Conservation (phyloP, 2,797 vertebrate genomes). For the Mastacembelus armatus region DNA sequence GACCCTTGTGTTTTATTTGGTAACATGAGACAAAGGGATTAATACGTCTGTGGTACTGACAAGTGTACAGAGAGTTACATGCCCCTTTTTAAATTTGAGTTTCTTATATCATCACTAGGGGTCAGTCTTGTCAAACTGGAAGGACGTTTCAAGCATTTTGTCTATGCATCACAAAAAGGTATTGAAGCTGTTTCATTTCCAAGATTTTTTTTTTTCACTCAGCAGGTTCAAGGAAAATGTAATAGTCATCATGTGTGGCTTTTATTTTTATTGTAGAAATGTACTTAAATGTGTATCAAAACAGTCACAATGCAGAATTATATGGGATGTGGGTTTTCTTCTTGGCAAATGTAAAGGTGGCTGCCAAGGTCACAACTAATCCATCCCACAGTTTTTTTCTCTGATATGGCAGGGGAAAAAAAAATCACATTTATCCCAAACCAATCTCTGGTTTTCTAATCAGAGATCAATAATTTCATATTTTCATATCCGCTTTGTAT, state of each 20-base stretch:
- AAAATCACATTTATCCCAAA: not conserved
- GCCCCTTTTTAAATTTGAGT: constrained; percentile 12
- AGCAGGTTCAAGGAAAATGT: constrained; percentile 17
- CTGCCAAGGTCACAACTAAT: constrained; percentile 32
- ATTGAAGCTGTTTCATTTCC: constrained; percentile 29
- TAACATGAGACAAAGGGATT: constrained; percentile 49
- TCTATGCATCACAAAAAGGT: constrained; percentile 25
- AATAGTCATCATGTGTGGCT: constrained; percentile 23
- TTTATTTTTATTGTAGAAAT: constrained; percentile 22
- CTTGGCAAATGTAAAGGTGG: constrained; percentile 22
- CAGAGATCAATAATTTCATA: not conserved
- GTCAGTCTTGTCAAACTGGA: constrained; percentile 72
- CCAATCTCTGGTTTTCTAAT: not conserved
- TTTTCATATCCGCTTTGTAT: not conserved
- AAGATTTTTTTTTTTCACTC: constrained; percentile 19
- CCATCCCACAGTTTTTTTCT: constrained; percentile 7
- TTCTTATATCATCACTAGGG: constrained; percentile 66
- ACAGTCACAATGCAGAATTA: constrained; percentile 10
- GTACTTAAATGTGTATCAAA: constrained; percentile 1
- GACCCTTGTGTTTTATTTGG: constrained; percentile 46
- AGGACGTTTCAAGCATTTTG: not conserved
- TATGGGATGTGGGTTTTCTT: constrained; percentile 6
- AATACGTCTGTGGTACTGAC: constrained; percentile 30
- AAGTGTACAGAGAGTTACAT: constrained; percentile 11
- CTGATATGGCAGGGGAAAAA: not conserved